Base-by-base conservation (phyloP, 2,797 vertebrate genomes). In the Neoniphon sammara region DNA sequence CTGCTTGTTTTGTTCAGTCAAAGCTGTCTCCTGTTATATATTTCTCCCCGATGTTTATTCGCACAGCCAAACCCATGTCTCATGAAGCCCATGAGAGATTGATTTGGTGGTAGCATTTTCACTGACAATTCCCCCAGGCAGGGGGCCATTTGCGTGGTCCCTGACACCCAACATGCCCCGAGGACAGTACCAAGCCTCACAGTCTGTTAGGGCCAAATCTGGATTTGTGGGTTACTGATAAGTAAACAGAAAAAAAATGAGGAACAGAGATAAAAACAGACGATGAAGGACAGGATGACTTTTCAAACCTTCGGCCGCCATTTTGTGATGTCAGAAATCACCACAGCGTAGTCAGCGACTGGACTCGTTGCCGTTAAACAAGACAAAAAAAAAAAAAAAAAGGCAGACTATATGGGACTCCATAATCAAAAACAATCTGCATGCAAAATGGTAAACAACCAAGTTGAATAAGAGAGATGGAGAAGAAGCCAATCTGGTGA, bases 381-480 rank as follows among this genome's bases (percentile, higher is more conserved):
- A 80, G 52, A 86, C 75, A 84, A 85, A 82, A 77, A 72, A 52
- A 50, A 68, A 63, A 71, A 62, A 49, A 31, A 49, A 80, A 50
- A 70, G 78, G 57, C 64, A 64, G 80, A 76, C 70, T 81, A 85
- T 85, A 81, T 86, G 53, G 72, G 84, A 47, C 80, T 76, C 71
- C 66, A 47, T 86, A 84, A 92, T 91, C 80, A 82, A 89, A 91
- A 90, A 87, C 84, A 88, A 88, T 90, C 91, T 88, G 76, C 86
- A 89, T 88, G 85, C 85, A 91, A 90, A 91, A 91, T 90, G 82
- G 85, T 90, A 92, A 93, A 93, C 92, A 93, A 93, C 84, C 86
- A 81, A 92, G 89, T 91, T 80, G 82, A 90, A 90, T 80, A 71
- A 80, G 77, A 77, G 79, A 83, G 80, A 88, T 78, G 70, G 79